phyloP scores from a whole-genome alignment of 2,888 invertebrate species.

The Baronia brevicornis region DNA sequence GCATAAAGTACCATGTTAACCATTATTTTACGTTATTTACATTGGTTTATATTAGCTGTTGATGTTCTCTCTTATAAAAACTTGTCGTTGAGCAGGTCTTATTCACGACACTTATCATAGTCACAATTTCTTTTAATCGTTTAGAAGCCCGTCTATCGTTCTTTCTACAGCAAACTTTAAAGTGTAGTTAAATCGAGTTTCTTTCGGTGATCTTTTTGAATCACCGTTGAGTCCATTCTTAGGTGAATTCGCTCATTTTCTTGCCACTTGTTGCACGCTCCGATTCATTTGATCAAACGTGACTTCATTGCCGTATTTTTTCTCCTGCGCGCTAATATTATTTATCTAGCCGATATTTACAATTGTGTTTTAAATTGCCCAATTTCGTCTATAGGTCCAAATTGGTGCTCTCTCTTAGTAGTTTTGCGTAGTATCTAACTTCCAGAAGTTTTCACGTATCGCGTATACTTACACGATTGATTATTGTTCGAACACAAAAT shows the following conservation, averaged over 20 bases:
- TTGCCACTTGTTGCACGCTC: constrained; percentile 60
- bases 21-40: too few species aligned
- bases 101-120: constrained; percentile 36
- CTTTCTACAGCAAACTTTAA: constrained; percentile 27
- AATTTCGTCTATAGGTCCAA: constrained; percentile 40
- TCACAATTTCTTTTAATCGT: constrained; percentile 36
- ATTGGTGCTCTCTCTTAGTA: constrained; percentile 14
- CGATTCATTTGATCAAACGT: constrained; percentile 50
- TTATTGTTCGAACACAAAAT: constrained; percentile 34
- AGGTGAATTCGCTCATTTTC: constrained; percentile 37
- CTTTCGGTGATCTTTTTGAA: constrained; percentile 22
- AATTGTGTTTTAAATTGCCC: constrained; percentile 52
- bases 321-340: constrained; percentile 34
- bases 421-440: constrained; percentile 36
- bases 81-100: constrained; percentile 12
- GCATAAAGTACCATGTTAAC: too few species aligned
- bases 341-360: constrained; percentile 47
- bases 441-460: constrained; percentile 5
- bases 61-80: constrained; percentile 3
- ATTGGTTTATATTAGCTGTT: constrained; percentile 2
- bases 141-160: constrained; percentile 25
- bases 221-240: constrained; percentile 27
- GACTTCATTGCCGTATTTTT: constrained; percentile 58
- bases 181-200: constrained; percentile 23
- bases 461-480: constrained; percentile 24